These are phyloP conservation scores for Macrotis lagotis DNA, from an alignment of 2,113 vertebrate genomes.

Conservation along the genomic window DNA sequence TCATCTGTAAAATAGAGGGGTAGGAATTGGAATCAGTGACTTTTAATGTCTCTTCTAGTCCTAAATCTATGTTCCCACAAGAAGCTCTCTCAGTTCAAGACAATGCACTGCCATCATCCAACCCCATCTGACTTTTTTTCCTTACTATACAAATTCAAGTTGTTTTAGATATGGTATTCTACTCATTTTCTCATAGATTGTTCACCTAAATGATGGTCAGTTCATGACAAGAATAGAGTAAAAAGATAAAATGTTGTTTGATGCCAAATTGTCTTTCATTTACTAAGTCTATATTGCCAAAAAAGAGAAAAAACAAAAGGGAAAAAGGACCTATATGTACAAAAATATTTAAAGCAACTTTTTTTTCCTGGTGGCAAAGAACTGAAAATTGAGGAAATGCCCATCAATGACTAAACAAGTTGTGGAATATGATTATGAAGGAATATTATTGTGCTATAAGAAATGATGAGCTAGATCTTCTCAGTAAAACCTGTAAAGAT, in stretches of 20 bases:
- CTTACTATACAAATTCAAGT: slow-evolving; percentile 30
- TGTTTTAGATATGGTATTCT: not conserved
- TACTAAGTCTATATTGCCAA: not conserved
- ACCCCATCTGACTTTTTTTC: not conserved
- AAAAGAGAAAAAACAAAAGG: not conserved
- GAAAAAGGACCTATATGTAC: not conserved
- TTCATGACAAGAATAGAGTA: not conserved
- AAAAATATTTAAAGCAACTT: too few relatives aligned
- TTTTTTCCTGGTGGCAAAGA: too few relatives aligned
- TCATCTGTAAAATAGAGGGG: not conserved
- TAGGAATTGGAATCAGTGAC: not conserved
- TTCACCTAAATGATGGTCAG: slow-evolving; percentile 13
- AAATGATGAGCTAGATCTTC: too few relatives aligned
- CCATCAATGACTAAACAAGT: too few relatives aligned
- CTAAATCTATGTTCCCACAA: not conserved
- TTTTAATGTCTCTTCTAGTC: not conserved
- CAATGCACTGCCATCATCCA: not conserved
- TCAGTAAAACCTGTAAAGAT: too few relatives aligned
- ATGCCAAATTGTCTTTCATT: slow-evolving; percentile 41
- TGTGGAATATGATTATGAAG: too few relatives aligned
- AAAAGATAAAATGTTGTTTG: not conserved
- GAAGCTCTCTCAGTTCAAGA: slow-evolving; percentile 6
- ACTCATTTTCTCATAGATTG: slow-evolving; percentile 18
- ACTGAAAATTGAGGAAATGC: too few relatives aligned
- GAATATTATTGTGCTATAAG: too few relatives aligned